Conservation (phyloP, 2,888 invertebrate species). For the Spodoptera picta region DNA sequence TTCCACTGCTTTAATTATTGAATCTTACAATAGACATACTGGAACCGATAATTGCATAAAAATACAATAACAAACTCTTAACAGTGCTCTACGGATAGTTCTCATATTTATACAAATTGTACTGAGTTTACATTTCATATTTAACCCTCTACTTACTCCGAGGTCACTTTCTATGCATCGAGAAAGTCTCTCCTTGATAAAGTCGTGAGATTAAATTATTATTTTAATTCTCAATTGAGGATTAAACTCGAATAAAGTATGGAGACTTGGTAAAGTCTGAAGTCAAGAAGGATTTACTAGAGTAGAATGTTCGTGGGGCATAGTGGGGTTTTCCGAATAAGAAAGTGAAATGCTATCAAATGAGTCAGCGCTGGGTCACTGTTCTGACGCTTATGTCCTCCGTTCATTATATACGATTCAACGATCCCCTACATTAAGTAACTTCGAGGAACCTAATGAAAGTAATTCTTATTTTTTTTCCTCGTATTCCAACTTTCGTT, state of each 20-base stretch:
- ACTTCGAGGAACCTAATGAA: conserved; percentile 67
- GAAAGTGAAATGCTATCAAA: conserved; percentile 77
- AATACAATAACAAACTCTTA: background rate
- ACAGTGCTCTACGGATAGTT: conserved; percentile 14
- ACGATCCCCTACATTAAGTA: conserved; percentile 51
- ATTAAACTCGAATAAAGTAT: conserved; percentile 22
- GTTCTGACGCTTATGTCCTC: conserved; percentile 58
- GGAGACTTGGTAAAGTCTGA: conserved; percentile 4
- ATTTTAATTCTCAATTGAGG: conserved; percentile 39
- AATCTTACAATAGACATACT: conserved; percentile 1
- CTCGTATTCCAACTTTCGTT: conserved; percentile 53
- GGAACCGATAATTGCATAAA: background rate
- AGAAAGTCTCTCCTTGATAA: conserved; percentile 55
- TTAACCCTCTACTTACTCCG: conserved; percentile 58
- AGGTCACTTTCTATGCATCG: conserved; percentile 61
- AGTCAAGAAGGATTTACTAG: conserved; percentile 24
- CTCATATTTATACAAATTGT: conserved; percentile 44
- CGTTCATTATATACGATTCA: conserved; percentile 41
- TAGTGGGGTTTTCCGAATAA: conserved; percentile 64
- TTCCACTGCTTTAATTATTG: too few species aligned
- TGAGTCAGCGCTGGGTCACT: conserved; percentile 66
- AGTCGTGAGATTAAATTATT: conserved; percentile 48
- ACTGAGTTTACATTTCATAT: conserved; percentile 55
- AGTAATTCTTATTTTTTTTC: conserved; percentile 58
- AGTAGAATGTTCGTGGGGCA: conserved; percentile 41